Conservation (phyloP, 2,113 vertebrate genomes). For the Semnornis frantzii region DNA sequence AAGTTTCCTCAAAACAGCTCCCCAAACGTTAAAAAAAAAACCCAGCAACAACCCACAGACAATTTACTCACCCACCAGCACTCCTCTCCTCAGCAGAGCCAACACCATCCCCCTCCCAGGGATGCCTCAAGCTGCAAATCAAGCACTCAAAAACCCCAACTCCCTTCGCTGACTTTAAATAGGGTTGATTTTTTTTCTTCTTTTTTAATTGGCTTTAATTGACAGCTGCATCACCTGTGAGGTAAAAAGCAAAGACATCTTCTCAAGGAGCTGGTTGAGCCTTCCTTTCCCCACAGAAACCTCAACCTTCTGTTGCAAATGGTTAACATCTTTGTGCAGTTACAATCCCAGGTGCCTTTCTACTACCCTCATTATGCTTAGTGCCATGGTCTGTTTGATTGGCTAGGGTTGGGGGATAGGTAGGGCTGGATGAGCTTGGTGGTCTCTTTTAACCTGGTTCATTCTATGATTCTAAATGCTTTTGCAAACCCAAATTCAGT, state of each 20-base stretch:
- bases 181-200: not conserved
- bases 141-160: accelerated
- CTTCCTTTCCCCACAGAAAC: not conserved
- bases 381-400: too few relatives aligned
- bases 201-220: not conserved
- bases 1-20: not conserved
- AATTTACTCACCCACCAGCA: not conserved
- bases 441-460: too few relatives aligned
- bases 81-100: accelerated
- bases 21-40: not conserved
- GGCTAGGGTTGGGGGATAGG: too few relatives aligned
- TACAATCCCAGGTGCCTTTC: not conserved
- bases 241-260: not conserved
- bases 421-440: too few relatives aligned
- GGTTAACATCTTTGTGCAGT: not conserved
- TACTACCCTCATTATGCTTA: not conserved
- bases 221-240: not conserved
- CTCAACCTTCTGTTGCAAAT: not conserved
- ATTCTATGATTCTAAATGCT: too few relatives aligned
- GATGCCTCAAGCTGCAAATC: not conserved
- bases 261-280: not conserved
- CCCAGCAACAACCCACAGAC: too few relatives aligned
- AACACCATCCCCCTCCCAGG: not conserved
- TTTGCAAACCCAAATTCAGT: too few relatives aligned
- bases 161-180: not conserved